Percentiles rank a stretch among this genome's conserved stretches.
Evolutionary conservation across 2,113 vertebrate species (phyloP).

Genomic region (Progne subis): DNA sequence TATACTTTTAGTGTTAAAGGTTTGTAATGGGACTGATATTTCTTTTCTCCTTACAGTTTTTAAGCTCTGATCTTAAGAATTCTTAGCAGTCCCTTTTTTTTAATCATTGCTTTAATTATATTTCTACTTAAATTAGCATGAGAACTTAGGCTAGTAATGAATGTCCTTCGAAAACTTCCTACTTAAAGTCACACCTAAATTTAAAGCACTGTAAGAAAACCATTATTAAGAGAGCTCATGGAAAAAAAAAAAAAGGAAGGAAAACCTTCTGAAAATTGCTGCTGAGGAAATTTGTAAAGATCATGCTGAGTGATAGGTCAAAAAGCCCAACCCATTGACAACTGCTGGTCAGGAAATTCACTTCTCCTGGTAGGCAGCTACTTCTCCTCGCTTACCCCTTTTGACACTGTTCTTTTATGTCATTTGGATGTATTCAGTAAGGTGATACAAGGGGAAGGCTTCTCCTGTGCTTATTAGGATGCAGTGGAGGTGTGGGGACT

Average conservation of each 20-base stretch:
- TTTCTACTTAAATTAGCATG: background rate
- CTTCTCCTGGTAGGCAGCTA: background rate
- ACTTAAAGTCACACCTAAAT: background rate
- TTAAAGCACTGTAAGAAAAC: background rate
- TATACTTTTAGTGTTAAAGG: background rate
- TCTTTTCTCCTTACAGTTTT: background rate
- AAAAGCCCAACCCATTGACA: background rate
- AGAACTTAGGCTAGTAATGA: background rate
- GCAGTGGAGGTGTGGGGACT: background rate
- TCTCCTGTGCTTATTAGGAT: background rate
- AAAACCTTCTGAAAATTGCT: background rate
- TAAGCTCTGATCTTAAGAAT: background rate
- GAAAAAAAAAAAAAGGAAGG: too few relatives aligned
- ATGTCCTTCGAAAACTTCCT: background rate
- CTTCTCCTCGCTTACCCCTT: background rate
- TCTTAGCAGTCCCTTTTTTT: background rate
- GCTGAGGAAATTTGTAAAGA: background rate
- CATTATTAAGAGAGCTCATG: background rate
- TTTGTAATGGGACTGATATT: background rate
- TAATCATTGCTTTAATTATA: background rate
- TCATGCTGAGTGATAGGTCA: constrained; percentile 12
- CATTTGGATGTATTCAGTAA: background rate
- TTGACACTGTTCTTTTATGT: background rate
- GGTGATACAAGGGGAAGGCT: background rate
- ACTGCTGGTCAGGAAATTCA: background rate